Evolutionary conservation across 2,113 vertebrate species (phyloP), one percentile per base, ranked within the genome.

Genomic region (Rostratula benghalensis): DNA sequence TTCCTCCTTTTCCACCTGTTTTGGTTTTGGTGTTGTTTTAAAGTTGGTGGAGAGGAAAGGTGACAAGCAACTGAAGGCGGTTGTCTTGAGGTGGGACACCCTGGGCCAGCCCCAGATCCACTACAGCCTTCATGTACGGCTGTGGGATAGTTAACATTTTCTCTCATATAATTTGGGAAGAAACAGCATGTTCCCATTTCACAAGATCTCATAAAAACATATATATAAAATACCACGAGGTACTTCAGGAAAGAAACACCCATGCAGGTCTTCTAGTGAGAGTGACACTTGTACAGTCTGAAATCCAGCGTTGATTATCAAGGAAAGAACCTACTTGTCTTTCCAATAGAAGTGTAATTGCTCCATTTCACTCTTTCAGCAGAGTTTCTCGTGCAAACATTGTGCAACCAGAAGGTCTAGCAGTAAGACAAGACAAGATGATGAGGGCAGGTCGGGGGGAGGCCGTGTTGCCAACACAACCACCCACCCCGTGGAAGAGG

Each of bases 101-200:
- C 31, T 46, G 33, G 27, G 13, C 78, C 71, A 82, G 57, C 79
- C 45, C 13, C 30, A 79, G 18, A 46, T 14, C 50, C 59, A 19
- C 33, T 39, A 3, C 0, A 43, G 35, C 56, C 48, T 79, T 75
- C n/a, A 30, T 3, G 7, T 54, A 13, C 3, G n/a, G 7, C 75
- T 85, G 53, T 31, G 39, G 19, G 59, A 53, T 53, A 13, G 7
- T 80, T 24, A 46, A 63, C 64, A 14, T 51, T 51, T 50, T 45
- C 30, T 51, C 22, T 43, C 51, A 16, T 4, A 59, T 5, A 24
- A 74, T 16, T 54, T 76, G 37, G 2, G 39, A 75, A 77, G 25
- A 80, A 93, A 73, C 13, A n/a, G 51, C 25, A 64, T 60, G 88
- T 68, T 17, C 25, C 43, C 43, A 31, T 28, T 79, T 92, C 46